Evolutionary conservation across 2,113 vertebrate genomes (phyloP).

Genomic region (Takifugu flavidus): DNA sequence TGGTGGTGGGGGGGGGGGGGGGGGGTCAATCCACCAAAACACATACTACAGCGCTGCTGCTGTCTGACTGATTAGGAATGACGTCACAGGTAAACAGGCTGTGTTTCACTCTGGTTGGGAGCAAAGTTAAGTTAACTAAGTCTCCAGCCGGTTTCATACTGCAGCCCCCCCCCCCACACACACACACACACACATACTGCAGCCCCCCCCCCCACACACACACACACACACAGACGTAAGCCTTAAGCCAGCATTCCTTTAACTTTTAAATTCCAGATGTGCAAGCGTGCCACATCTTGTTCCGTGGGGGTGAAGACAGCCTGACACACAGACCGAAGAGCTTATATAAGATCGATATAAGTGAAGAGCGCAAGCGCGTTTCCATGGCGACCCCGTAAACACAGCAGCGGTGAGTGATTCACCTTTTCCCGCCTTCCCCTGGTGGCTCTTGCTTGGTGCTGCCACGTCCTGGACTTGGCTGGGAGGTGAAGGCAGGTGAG

Average conservation of each 20-base stretch:
- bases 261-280: constrained; percentile 29
- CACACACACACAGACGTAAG: constrained; percentile 18
- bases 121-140: too few species aligned
- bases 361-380: too few species aligned
- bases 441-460: constrained; percentile 22
- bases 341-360: too few species aligned
- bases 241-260: constrained; percentile 57
- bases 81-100: too few species aligned
- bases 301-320: constrained; percentile 14
- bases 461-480: constrained; percentile 36
- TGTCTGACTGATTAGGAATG: background rate
- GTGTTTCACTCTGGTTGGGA: too few species aligned
- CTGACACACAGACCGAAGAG: constrained; percentile 9
- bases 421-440: constrained; percentile 54
- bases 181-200: background rate
- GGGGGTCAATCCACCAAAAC: too few species aligned
- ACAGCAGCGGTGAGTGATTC: constrained; percentile 1
- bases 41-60: too few species aligned
- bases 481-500: constrained; percentile 18
- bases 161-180: background rate
- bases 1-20: too few species aligned
- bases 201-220: background rate
- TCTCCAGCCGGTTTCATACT: too few species aligned
- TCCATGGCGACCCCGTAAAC: background rate
- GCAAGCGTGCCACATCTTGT: constrained; percentile 54